These are phyloP conservation scores for Plusia festucae DNA, from an alignment of 2,888 invertebrate genomes.

Conservation along the genomic window DNA sequence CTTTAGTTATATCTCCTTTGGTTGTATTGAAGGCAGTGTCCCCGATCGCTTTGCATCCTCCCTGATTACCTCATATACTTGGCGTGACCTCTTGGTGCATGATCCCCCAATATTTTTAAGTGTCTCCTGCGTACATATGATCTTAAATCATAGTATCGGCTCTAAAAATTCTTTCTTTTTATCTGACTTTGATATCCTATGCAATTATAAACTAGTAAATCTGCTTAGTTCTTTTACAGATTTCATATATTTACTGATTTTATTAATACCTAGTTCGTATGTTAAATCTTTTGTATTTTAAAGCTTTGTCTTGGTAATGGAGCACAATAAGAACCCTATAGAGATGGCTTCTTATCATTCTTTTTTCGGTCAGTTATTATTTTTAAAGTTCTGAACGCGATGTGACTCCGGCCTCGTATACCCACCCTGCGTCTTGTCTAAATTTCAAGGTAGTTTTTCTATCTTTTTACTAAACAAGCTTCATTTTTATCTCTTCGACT, in stretches of 20 bases:
- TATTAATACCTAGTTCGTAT: slow-evolving; percentile 64
- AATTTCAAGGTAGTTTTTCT: slow-evolving; percentile 66
- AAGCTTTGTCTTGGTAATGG: slow-evolving; percentile 82
- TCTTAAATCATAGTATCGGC: slow-evolving; percentile 67
- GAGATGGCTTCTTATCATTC: slow-evolving; percentile 81
- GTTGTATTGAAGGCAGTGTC: slow-evolving; percentile 89
- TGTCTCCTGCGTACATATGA: slow-evolving; percentile 70
- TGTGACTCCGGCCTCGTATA: slow-evolving; percentile 68
- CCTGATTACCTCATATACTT: slow-evolving; percentile 83
- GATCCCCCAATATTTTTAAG: slow-evolving; percentile 80
- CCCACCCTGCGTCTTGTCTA: slow-evolving; percentile 69
- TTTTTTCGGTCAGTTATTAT: slow-evolving; percentile 70
- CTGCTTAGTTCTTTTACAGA: slow-evolving; percentile 80
- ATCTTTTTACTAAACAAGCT: slow-evolving; percentile 66
- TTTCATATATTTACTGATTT: slow-evolving; percentile 70
- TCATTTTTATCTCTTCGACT: slow-evolving; percentile 63
- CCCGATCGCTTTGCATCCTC: slow-evolving; percentile 89
- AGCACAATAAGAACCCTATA: slow-evolving; percentile 78
- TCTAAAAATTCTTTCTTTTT: slow-evolving; percentile 68
- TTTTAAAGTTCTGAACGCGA: slow-evolving; percentile 66
- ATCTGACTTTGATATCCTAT: slow-evolving; percentile 67
- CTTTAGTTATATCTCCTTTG: slow-evolving; percentile 83
- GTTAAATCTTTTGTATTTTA: slow-evolving; percentile 64
- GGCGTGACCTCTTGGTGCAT: slow-evolving; percentile 90
- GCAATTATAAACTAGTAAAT: slow-evolving; percentile 77